phyloP scores from a whole-genome alignment of 2,113 vertebrate species.

The Girardinichthys multiradiatus region DNA sequence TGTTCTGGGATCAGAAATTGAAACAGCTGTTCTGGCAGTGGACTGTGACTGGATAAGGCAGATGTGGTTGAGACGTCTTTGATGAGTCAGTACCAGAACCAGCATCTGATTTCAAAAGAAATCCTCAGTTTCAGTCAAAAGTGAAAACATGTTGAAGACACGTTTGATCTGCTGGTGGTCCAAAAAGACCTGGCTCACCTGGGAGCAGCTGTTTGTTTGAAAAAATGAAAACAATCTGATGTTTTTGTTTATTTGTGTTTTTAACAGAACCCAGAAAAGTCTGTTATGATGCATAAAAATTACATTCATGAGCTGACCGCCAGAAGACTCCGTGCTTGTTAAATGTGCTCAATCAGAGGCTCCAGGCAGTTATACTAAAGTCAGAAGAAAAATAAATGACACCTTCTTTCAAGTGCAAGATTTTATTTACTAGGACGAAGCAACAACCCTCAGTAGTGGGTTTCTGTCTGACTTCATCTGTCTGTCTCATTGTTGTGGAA shows the following conservation, averaged over 20 bases:
- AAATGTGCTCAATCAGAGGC: too few species aligned
- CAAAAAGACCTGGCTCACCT: background rate
- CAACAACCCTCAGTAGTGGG: background rate
- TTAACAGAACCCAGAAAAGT: background rate
- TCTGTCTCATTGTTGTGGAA: background rate
- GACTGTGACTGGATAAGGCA: background rate
- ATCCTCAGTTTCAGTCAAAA: background rate
- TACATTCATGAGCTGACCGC: background rate
- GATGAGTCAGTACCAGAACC: background rate
- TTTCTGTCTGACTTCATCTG: background rate
- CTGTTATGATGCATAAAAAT: too few species aligned
- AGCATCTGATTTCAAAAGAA: slow-evolving; percentile 12
- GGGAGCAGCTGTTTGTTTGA: background rate
- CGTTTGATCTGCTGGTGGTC: background rate
- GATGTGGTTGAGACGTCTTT: background rate
- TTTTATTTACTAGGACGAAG: too few species aligned
- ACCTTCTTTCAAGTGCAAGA: too few species aligned
- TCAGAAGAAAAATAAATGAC: too few species aligned
- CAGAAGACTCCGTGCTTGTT: too few species aligned
- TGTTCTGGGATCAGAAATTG: slow-evolving; percentile 1
- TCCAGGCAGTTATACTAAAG: too few species aligned
- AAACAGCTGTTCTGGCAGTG: background rate
- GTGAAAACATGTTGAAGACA: background rate
- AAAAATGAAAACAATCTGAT: background rate
- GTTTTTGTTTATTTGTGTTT: background rate